phyloP scores from a whole-genome alignment of 2,113 vertebrate species.

The Platycercus adscitus region DNA sequence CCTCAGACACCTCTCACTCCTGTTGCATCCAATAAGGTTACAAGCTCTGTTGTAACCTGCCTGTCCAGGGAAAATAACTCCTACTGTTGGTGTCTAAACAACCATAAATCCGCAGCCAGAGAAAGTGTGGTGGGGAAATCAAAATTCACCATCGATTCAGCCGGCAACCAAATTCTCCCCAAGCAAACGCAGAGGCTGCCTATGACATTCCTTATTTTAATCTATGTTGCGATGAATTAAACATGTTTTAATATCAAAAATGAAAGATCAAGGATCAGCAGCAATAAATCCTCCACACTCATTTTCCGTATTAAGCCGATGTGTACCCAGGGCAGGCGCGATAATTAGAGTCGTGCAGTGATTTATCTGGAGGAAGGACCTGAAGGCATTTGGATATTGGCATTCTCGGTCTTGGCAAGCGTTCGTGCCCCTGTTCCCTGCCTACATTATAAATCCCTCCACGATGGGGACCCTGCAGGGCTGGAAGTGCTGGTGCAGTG shows the following conservation, averaged over 20 bases:
- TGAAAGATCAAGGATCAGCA: conserved; percentile 29
- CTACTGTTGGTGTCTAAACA: neutral
- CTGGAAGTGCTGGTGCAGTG: neutral
- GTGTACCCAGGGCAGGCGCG: conserved; percentile 43
- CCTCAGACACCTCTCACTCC: neutral
- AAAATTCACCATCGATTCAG: neutral
- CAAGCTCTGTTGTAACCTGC: neutral
- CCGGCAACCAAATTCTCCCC: neutral
- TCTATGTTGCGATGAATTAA: conserved; percentile 69
- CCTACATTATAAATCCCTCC: neutral
- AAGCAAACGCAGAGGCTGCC: neutral
- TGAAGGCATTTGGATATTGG: neutral
- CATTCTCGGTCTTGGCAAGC: neutral
- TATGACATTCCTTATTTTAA: conserved; percentile 35
- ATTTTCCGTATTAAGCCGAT: conserved; percentile 51
- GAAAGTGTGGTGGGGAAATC: neutral
- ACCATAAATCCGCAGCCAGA: neutral
- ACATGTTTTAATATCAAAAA: conserved; percentile 61
- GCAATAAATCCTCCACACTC: conserved; percentile 47
- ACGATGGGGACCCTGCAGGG: rapidly evolving
- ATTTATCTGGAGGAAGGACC: conserved; percentile 42
- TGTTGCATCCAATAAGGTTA: neutral
- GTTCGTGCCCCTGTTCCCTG: neutral
- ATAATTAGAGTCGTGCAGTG: conserved; percentile 35
- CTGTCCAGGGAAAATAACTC: neutral